These are phyloP conservation scores for Rhynchonycteris naso DNA, from an alignment of 2,797 vertebrate genomes.

Conservation along the genomic window DNA sequence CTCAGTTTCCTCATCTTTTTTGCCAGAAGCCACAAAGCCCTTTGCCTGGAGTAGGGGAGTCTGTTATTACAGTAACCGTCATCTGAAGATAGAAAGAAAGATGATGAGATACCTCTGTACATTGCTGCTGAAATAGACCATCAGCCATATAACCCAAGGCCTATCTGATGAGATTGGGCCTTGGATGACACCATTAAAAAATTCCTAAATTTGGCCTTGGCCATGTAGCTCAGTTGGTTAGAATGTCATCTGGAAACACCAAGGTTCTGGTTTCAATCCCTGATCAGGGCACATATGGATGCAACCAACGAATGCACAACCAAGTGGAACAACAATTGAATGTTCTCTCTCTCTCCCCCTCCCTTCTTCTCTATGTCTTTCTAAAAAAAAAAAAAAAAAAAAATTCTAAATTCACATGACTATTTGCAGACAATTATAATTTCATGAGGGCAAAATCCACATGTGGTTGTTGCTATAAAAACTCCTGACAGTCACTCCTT, in stretches of 20 bases:
- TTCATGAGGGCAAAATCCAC: neutral
- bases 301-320: too few species aligned
- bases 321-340: too few species aligned
- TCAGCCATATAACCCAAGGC: neutral
- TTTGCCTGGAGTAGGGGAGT: neutral
- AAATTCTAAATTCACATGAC: neutral
- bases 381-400: neutral
- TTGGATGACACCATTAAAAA: neutral
- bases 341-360: too few species aligned
- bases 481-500: neutral
- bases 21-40: neutral
- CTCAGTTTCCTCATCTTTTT: neutral
- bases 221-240: too few species aligned
- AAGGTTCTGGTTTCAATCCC: too few species aligned
- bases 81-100: neutral
- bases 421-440: neutral
- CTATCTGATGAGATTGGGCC: neutral
- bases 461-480: neutral
- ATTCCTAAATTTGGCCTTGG: neutral
- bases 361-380: too few species aligned
- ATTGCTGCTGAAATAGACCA: neutral
- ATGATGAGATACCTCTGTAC: neutral
- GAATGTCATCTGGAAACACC: too few species aligned
- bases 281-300: too few species aligned
- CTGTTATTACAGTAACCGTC: neutral